These are phyloP conservation scores for Rhimphoctona megacephalus DNA, from an alignment of 2,888 invertebrate genomes.

Conservation along the genomic window DNA sequence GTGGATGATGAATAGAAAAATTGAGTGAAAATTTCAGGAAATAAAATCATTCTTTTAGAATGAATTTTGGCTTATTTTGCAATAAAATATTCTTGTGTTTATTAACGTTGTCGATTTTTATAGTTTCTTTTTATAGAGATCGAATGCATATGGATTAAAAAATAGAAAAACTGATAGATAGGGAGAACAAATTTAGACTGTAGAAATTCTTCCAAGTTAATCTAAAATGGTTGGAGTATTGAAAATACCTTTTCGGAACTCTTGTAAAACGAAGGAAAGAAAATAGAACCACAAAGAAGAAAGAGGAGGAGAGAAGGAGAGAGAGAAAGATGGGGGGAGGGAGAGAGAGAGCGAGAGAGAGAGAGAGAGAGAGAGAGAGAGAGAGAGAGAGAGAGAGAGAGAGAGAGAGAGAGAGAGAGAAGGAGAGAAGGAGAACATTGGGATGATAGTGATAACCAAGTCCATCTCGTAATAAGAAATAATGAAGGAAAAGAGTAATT, in stretches of 20 bases:
- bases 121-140: too few relatives aligned
- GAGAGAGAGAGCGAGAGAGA: not conserved
- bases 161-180: too few relatives aligned
- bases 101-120: too few relatives aligned
- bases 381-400: not conserved
- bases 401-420: not conserved
- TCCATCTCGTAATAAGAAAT: slow-evolving; percentile 65
- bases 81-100: too few relatives aligned
- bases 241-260: not conserved
- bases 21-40: too few relatives aligned
- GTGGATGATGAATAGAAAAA: too few relatives aligned
- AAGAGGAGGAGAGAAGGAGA: not conserved
- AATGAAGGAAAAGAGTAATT: slow-evolving; percentile 67
- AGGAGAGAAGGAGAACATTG: not conserved
- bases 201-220: not conserved
- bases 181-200: too few relatives aligned
- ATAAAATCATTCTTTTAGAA: too few relatives aligned
- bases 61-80: too few relatives aligned
- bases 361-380: not conserved
- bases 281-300: not conserved
- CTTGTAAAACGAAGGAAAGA: too few relatives aligned
- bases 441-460: slow-evolving; percentile 49
- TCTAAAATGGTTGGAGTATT: not conserved
- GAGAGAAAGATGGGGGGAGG: too few relatives aligned
- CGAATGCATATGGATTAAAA: too few relatives aligned